A percentile compares a stretch with the other conserved stretches of the same genome.
phyloP scores from a whole-genome alignment of 2,888 invertebrate species.

The Charanyca ferruginea region DNA sequence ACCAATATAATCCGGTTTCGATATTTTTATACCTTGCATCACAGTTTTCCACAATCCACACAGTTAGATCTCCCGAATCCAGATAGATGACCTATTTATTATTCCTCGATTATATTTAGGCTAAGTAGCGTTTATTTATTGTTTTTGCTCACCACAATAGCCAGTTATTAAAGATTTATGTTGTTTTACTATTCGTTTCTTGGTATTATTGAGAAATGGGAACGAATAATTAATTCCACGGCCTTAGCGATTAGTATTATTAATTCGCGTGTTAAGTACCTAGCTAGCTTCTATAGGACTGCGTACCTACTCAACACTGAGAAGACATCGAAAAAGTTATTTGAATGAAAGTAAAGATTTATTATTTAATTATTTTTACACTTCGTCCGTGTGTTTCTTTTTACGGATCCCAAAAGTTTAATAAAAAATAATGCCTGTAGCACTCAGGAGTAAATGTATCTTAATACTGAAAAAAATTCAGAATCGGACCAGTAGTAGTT shows the following conservation, averaged over 20 bases:
- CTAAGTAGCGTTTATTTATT: slow-evolving; percentile 39
- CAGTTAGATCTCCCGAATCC: not conserved
- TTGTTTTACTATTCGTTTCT: slow-evolving; percentile 39
- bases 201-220: slow-evolving; percentile 55
- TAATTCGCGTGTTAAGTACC: slow-evolving; percentile 26
- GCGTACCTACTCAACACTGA: not conserved
- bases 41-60: slow-evolving; percentile 16
- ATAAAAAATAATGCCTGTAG: too few relatives aligned
- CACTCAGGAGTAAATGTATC: too few relatives aligned
- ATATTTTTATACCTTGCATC: slow-evolving; percentile 24
- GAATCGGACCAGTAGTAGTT: too few relatives aligned
- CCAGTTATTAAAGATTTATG: slow-evolving; percentile 58
- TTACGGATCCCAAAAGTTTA: too few relatives aligned
- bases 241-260: slow-evolving; percentile 33
- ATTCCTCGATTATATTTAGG: slow-evolving; percentile 35
- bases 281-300: slow-evolving; percentile 5
- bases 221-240: slow-evolving; percentile 52
- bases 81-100: slow-evolving; percentile 17
- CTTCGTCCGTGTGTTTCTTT: too few relatives aligned
- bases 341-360: not conserved
- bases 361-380: too few relatives aligned
- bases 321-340: slow-evolving; percentile 11
- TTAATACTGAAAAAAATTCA: too few relatives aligned
- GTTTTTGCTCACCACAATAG: slow-evolving; percentile 43
- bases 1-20: not conserved